These are phyloP conservation scores for Lagria hirta DNA, from an alignment of 2,888 invertebrate species.

Conservation along the genomic window DNA sequence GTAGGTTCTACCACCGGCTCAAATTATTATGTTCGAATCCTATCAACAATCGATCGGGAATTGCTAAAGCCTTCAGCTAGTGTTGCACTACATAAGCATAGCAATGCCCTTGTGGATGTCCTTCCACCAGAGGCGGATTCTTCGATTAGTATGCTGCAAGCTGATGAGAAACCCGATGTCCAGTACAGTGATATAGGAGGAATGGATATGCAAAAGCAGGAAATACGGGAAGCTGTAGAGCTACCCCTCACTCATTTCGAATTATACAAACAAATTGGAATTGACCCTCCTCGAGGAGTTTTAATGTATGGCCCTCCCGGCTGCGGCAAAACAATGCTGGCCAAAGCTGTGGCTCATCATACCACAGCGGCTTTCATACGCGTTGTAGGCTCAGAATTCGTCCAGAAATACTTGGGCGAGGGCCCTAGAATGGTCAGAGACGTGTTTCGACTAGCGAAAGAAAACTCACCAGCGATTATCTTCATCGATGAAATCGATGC, in stretches of 20 bases:
- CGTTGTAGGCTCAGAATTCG: constrained; percentile 99
- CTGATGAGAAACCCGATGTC: constrained; percentile 98
- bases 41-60: constrained; percentile 98
- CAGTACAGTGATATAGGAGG: constrained; percentile 98
- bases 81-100: constrained; percentile 98
- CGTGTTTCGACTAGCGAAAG: constrained; percentile 97
- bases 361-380: constrained; percentile 93
- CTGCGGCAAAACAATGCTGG: constrained; percentile 99
- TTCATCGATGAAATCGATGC: constrained; percentile 99
- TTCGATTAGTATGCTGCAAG: constrained; percentile 95
- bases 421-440: constrained; percentile 99
- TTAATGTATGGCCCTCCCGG: constrained; percentile 99
- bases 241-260: constrained; percentile 97
- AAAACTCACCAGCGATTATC: constrained; percentile 98
- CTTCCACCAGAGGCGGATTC: constrained; percentile 98
- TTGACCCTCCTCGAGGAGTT: constrained; percentile 89
- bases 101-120: constrained; percentile 99
- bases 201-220: constrained; percentile 99
- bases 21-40: constrained; percentile 97
- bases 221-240: constrained; percentile 98
- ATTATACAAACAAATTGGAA: constrained; percentile 97
- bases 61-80: constrained; percentile 96
- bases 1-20: constrained; percentile 96
- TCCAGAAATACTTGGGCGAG: constrained; percentile 98
- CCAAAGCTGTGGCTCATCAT: constrained; percentile 98